Conservation (phyloP, 1,140 invertebrate genomes). For the Zaprionus lachaisei region DNA sequence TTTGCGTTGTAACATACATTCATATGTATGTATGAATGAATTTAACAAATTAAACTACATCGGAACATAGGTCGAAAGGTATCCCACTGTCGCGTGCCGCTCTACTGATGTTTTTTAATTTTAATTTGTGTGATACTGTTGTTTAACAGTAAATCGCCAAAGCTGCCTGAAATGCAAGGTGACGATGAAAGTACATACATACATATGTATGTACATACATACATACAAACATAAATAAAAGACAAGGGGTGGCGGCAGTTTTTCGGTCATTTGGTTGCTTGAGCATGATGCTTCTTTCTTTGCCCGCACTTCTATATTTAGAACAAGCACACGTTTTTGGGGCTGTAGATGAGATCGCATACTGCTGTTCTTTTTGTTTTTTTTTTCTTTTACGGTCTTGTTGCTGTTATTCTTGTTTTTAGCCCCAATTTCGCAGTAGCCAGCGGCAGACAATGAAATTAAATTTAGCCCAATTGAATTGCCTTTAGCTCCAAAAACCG, state of each 20-base stretch:
- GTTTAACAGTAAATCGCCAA: no score
- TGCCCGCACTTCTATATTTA: constrained; percentile 65
- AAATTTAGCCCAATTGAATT: constrained; percentile 64
- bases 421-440: constrained; percentile 52
- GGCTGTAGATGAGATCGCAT: constrained; percentile 66
- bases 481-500: constrained; percentile 45
- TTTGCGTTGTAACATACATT: no score
- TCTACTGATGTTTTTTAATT: no score
- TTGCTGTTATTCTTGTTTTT: constrained; percentile 34
- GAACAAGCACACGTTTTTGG: constrained; percentile 77
- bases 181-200: no score
- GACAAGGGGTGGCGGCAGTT: constrained; percentile 25
- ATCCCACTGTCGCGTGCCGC: no score
- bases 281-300: constrained; percentile 59
- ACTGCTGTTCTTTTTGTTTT: constrained; percentile 25
- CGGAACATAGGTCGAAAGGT: no score
- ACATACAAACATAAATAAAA: not conserved
- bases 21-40: no score
- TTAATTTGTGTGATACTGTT: no score
- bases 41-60: no score
- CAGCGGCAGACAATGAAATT: constrained; percentile 61
- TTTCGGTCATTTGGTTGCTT: constrained; percentile 57
- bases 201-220: no score
- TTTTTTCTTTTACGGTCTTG: constrained; percentile 25
- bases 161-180: no score